Evolutionary conservation across 1,140 invertebrate species (phyloP), one percentile per base, ranked within the genome.

Genomic region (Aphelinus certus): DNA sequence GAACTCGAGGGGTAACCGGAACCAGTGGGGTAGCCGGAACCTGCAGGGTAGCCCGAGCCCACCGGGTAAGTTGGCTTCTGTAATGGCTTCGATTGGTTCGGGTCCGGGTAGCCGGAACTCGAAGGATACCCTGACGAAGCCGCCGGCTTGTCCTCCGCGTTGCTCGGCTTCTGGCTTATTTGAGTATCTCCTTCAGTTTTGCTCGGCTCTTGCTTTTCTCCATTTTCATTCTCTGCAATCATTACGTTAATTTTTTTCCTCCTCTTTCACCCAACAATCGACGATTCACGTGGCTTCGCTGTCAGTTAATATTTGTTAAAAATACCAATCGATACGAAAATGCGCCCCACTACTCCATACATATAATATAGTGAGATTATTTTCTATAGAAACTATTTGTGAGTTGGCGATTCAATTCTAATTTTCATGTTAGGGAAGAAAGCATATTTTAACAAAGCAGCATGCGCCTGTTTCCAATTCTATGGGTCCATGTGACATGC

Each of bases 191-290:
- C 46, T 56, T n/a, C 47, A 26, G n/a, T 26, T 65, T 56, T 66
- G 10, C 4, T 43, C 55, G 75, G 10, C 26, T 80, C 78, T 67
- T 78, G 81, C 57, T 67, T 67, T 10, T 82, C 81, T 0, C 62
- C 79, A 45, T 77, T 79, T 51, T 80, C 71, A 73, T 79, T 67
- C 7, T 86, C 86, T 87, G 85, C 67, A 82, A 86, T 86, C 80
- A 88, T 81, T 80, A 83, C 79, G 73, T 76, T 48, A 77, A 79
- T 82, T 83, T 72, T 80, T 74, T 76, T 79, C 75, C 76, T 75
- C 80, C 10, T 26, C 26, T 26, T 26, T 26, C 26, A 26, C 26
- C 26, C 26, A 26, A 26, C 26, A 26, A 26, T 26, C 26, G 26
- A 26, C 26, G 26, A 26, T 26, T 26, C 26, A 26, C 26, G 26